Conservation (phyloP, 2,888 invertebrate genomes). For the Sycophila texana region DNA sequence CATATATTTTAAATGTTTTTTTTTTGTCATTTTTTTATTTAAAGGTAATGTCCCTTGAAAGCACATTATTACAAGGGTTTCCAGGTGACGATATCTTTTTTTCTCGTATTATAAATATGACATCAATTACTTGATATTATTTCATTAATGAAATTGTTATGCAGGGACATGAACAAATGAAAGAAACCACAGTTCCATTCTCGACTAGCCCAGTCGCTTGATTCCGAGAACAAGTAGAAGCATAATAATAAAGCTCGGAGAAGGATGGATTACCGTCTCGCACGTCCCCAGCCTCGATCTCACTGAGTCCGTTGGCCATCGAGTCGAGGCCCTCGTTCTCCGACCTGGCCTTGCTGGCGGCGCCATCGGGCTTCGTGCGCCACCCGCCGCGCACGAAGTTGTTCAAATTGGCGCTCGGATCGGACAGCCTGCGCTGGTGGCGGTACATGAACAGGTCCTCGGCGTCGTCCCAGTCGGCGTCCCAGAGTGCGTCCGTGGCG, state of each 20-base stretch:
- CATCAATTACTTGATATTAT: no score
- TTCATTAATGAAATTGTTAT: no score
- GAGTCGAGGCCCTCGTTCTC: conserved; percentile 95
- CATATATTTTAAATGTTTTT: no score
- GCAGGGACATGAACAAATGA: no score
- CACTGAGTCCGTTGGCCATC: conserved; percentile 88
- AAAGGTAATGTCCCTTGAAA: no score
- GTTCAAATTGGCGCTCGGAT: conserved; percentile 93
- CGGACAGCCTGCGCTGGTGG: conserved; percentile 91
- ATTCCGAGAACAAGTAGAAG: not conserved
- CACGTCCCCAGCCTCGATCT: conserved; percentile 95
- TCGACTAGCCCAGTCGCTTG: not conserved
- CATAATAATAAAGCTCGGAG: not conserved
- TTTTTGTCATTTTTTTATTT: no score
- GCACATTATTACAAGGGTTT: no score
- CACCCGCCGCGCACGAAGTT: conserved; percentile 90
- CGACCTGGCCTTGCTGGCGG: conserved; percentile 84
- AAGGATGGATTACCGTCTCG: conserved; percentile 83
- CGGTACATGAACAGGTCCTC: conserved; percentile 90
- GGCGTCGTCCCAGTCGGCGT: conserved; percentile 91
- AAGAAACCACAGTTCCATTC: no score
- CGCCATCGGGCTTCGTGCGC: conserved; percentile 81
- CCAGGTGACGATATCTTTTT: no score
- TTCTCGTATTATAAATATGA: no score
- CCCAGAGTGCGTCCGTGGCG: conserved; percentile 89